Percentiles rank a stretch among this genome's conserved stretches.
Evolutionary conservation across 2,113 vertebrate genomes (phyloP).

Genomic region (Bos javanicus): DNA sequence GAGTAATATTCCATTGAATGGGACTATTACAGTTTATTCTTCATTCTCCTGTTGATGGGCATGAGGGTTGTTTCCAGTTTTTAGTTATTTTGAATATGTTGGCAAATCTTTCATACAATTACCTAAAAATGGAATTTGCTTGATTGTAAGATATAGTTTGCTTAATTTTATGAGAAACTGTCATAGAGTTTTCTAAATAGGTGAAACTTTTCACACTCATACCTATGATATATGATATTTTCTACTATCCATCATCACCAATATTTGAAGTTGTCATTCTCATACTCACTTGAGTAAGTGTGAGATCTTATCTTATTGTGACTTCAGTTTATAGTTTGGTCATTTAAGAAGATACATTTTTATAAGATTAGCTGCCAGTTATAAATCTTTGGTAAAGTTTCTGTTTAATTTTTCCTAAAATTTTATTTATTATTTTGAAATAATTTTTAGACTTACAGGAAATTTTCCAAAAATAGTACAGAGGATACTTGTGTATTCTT

Average conservation of each 20-base stretch:
- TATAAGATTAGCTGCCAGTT: background rate
- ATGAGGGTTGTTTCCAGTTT: background rate
- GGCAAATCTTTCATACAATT: background rate
- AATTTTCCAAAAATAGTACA: background rate
- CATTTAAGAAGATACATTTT: background rate
- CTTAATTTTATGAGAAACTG: background rate
- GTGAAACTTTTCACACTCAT: background rate
- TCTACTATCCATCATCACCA: background rate
- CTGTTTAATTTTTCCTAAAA: background rate
- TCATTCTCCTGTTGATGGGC: background rate
- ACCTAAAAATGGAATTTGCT: background rate
- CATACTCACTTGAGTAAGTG: background rate
- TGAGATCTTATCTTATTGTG: background rate
- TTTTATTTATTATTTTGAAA: background rate
- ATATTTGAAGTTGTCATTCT: background rate
- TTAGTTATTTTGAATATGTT: background rate
- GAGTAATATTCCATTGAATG: background rate
- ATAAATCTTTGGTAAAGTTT: background rate
- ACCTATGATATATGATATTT: background rate
- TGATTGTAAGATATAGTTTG: background rate
- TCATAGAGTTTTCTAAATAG: background rate
- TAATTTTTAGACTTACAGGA: background rate
- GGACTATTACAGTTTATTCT: background rate
- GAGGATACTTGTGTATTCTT: background rate
- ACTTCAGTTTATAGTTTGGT: background rate